These are phyloP conservation scores for Pocillopora damicornis DNA, from an alignment of 64 coral and sea anemone genomes.

Conservation along the genomic window DNA sequence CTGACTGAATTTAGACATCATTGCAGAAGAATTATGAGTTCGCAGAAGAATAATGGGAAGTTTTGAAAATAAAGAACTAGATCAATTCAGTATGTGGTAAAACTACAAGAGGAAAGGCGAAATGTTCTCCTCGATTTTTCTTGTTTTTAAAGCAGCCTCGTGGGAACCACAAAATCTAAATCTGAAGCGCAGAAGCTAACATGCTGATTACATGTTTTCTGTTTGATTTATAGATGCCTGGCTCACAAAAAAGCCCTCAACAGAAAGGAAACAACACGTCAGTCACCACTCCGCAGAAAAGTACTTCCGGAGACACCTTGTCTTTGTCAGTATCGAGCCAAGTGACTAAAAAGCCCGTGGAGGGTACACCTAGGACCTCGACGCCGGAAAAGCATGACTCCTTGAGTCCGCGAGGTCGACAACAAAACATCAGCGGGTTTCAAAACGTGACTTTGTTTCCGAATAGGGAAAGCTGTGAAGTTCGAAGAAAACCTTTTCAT, in stretches of 20 bases:
- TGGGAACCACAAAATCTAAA: neutral
- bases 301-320: neutral
- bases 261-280: neutral
- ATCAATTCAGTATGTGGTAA: too few species aligned
- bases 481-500: neutral
- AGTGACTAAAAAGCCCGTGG: neutral
- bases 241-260: neutral
- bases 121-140: too few species aligned
- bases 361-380: constrained; percentile 14
- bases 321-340: neutral
- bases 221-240: neutral
- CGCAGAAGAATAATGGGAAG: too few species aligned
- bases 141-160: neutral
- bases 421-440: neutral
- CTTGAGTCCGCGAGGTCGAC: neutral
- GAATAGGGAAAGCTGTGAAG: neutral
- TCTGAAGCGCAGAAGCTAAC: neutral
- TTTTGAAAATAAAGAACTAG: too few species aligned
- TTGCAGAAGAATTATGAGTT: too few species aligned
- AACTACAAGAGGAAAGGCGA: too few species aligned
- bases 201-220: neutral
- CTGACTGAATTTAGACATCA: too few species aligned
- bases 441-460: neutral
- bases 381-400: neutral
- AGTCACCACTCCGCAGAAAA: neutral